Conservation (phyloP, 2,797 vertebrate genomes). For the Melanotaenia pygmaea region DNA sequence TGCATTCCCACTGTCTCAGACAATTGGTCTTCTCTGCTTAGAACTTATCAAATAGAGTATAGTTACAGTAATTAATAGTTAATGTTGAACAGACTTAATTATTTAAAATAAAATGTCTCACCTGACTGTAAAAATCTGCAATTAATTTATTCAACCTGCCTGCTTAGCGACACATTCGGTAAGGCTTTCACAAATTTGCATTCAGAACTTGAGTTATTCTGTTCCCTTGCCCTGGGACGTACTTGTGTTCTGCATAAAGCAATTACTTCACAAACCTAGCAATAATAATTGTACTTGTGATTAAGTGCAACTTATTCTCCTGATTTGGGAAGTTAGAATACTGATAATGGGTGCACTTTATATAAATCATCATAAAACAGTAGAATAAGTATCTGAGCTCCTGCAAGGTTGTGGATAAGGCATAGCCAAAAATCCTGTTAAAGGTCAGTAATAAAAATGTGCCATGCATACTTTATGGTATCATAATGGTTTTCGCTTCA, state of each 20-base stretch:
- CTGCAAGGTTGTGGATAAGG: background rate
- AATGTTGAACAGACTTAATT: too few species aligned
- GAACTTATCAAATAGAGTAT: too few species aligned
- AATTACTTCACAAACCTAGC: constrained; percentile 62
- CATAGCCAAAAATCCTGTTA: background rate
- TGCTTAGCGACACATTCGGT: too few species aligned
- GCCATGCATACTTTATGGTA: background rate
- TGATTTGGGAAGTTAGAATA: constrained; percentile 45
- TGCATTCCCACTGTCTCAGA: too few species aligned
- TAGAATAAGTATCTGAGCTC: constrained; percentile 7
- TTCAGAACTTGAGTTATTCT: background rate
- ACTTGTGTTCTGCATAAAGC: constrained; percentile 54
- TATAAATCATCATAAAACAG: constrained; percentile 13
- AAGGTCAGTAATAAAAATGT: constrained; percentile 13
- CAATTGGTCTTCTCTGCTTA: too few species aligned
- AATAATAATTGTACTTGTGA: constrained; percentile 59
- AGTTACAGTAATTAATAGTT: too few species aligned
- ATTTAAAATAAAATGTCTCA: too few species aligned
- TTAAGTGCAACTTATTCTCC: constrained; percentile 60
- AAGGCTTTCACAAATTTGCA: too few species aligned
- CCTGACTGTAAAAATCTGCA: too few species aligned
- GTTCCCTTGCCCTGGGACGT: constrained; percentile 30
- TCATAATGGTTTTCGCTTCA: constrained; percentile 4
- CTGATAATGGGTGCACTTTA: constrained; percentile 14
- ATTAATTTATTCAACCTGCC: too few species aligned